A percentile compares a stretch with the other conserved stretches of the same genome.
Conservation (phyloP, 2,888 invertebrate genomes). For the Spicauda simplicius region DNA sequence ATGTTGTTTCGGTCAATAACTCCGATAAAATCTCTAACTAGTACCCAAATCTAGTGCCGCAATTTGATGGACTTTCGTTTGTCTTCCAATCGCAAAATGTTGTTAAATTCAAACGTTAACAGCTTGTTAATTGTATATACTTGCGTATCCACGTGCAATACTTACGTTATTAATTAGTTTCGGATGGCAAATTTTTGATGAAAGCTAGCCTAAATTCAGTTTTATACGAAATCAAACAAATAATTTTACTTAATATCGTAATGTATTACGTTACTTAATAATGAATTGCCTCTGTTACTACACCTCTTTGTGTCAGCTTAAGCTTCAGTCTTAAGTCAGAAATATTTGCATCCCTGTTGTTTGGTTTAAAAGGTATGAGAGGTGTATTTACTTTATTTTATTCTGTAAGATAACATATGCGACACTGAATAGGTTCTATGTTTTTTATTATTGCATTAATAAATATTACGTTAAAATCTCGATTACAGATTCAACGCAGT, state of each 20-base stretch:
- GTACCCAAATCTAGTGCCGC: constrained; percentile 36
- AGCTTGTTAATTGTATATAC: neutral
- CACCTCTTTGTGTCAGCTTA: too few species aligned
- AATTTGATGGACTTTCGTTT: constrained; percentile 13
- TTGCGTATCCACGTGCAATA: neutral
- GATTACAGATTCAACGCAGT: constrained; percentile 73
- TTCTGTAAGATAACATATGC: too few species aligned
- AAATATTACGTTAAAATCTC: neutral
- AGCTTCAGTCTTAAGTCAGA: too few species aligned
- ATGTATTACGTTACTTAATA: too few species aligned
- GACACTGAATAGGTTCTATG: too few species aligned
- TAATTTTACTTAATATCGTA: too few species aligned
- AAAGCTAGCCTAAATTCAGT: neutral
- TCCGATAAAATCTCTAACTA: constrained; percentile 62
- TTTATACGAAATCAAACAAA: too few species aligned
- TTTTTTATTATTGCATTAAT: too few species aligned
- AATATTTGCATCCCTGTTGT: too few species aligned
- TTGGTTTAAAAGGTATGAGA: too few species aligned
- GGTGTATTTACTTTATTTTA: too few species aligned
- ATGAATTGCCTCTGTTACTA: too few species aligned
- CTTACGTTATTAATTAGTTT: constrained; percentile 13
- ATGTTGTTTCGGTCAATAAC: constrained; percentile 72
- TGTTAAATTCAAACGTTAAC: constrained; percentile 45
- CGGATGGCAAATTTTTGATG: constrained; percentile 14
- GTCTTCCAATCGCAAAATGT: constrained; percentile 16